Evolutionary conservation across 2,888 invertebrate species (phyloP).

Genomic region (Hemistola chrysoprasaria): DNA sequence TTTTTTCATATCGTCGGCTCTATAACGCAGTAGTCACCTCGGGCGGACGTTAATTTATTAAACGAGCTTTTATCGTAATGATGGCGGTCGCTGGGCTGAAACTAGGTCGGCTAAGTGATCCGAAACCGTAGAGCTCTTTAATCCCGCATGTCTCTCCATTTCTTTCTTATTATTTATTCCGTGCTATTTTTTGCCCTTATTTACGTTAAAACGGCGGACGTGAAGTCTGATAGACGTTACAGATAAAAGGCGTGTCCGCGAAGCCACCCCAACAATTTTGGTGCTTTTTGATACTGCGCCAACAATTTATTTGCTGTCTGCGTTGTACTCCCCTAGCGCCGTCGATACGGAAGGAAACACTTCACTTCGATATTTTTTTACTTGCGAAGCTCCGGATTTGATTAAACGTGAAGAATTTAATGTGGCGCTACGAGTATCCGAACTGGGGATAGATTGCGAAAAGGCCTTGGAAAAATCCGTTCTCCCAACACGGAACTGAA

Average conservation of each 20-base stretch:
- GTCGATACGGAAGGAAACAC: slow-evolving; percentile 64
- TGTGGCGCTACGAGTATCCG: slow-evolving; percentile 59
- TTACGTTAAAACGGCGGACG: slow-evolving; percentile 55
- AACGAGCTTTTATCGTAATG: slow-evolving; percentile 53
- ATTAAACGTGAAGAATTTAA: slow-evolving; percentile 76
- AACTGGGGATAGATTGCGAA: slow-evolving; percentile 52
- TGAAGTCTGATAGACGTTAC: slow-evolving; percentile 70
- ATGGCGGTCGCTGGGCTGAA: slow-evolving; percentile 41
- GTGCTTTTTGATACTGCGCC: slow-evolving; percentile 73
- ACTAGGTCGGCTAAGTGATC: slow-evolving; percentile 49
- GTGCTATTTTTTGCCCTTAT: slow-evolving; percentile 55
- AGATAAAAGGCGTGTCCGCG: slow-evolving; percentile 77
- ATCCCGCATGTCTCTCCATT: slow-evolving; percentile 43
- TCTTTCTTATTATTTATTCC: slow-evolving; percentile 56
- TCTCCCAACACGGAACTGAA: slow-evolving; percentile 60
- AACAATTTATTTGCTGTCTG: slow-evolving; percentile 74
- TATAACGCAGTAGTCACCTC: slow-evolving; percentile 28
- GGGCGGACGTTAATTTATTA: slow-evolving; percentile 46
- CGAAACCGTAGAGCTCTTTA: slow-evolving; percentile 44
- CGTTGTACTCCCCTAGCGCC: slow-evolving; percentile 48
- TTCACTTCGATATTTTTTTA: slow-evolving; percentile 63
- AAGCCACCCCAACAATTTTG: slow-evolving; percentile 64
- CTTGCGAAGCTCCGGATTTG: slow-evolving; percentile 56
- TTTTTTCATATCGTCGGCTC: slow-evolving; percentile 17
- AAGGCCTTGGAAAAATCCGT: slow-evolving; percentile 56